Evolutionary conservation across 2,888 invertebrate species (phyloP).

Genomic region (Trachelus stipa): DNA sequence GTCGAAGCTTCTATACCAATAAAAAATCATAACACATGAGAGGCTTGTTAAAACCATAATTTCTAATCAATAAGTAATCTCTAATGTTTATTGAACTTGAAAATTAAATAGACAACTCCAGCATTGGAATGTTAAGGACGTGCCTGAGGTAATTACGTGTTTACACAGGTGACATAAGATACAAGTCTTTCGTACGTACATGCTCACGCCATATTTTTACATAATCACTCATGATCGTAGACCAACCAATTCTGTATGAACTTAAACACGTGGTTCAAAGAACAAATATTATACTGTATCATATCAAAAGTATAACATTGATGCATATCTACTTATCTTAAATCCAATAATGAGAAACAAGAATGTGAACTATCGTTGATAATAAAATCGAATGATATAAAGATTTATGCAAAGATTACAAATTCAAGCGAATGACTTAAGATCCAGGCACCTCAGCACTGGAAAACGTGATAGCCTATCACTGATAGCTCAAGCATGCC

Average conservation of each 20-base stretch:
- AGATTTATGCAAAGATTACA: not conserved
- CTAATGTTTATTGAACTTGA: not conserved
- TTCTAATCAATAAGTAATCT: not conserved
- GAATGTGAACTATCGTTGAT: not conserved
- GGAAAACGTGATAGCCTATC: not conserved
- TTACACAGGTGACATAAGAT: not conserved
- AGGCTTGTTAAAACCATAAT: not conserved
- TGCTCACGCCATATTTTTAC: not conserved
- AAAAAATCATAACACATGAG: conserved; percentile 5
- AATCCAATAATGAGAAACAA: not conserved
- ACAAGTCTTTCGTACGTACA: not conserved
- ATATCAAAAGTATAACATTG: not conserved
- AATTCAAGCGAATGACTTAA: not conserved
- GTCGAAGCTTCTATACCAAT: conserved; percentile 55
- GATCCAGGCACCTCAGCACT: too few species aligned
- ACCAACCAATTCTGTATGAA: not conserved
- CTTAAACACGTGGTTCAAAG: not conserved
- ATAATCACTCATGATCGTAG: not conserved
- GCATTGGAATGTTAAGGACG: not conserved
- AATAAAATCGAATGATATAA: not conserved
- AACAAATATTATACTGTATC: not conserved
- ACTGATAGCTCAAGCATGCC: not conserved
- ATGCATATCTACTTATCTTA: not conserved
- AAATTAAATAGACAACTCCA: not conserved
- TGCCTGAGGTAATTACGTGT: not conserved